These are phyloP conservation scores for Drosophila robusta DNA, from an alignment of 2,888 invertebrate genomes.

Conservation along the genomic window DNA sequence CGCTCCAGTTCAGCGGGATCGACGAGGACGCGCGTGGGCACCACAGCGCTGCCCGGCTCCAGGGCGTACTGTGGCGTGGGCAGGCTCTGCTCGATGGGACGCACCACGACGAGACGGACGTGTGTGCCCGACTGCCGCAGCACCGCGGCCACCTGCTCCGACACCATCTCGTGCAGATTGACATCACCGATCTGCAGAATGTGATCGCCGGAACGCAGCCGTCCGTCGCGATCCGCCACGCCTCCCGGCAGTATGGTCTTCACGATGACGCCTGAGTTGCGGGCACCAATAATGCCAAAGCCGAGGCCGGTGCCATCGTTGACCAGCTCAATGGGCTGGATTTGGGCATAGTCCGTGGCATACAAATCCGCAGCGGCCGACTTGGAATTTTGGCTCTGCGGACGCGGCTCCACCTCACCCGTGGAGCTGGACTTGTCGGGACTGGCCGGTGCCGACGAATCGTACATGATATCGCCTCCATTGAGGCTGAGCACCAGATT, in stretches of 20 bases:
- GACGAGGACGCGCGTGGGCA: conserved; percentile 90
- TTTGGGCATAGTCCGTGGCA: conserved; percentile 97
- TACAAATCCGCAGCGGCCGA: conserved; percentile 89
- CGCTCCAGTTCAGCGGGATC: conserved; percentile 95
- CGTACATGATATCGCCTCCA: conserved; percentile 87
- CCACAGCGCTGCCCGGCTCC: conserved; percentile 87
- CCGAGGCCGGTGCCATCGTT: conserved; percentile 99
- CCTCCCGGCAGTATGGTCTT: conserved; percentile 99
- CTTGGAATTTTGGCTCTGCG: conserved; percentile 87
- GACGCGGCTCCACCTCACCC: conserved; percentile 85
- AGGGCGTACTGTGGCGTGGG: conserved; percentile 84
- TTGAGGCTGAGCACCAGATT: conserved; percentile 89
- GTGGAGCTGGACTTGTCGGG: conserved; percentile 87
- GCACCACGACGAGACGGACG: conserved; percentile 96
- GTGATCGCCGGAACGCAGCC: conserved; percentile 98
- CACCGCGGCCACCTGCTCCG: conserved; percentile 98
- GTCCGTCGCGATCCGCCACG: conserved; percentile 98
- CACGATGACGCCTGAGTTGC: conserved; percentile 99
- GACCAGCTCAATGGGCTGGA: conserved; percentile 98
- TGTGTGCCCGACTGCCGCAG: conserved; percentile 97
- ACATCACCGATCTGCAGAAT: conserved; percentile 98
- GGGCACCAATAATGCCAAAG: conserved; percentile 98
- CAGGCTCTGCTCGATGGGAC: conserved; percentile 92
- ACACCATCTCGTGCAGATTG: conserved; percentile 97
- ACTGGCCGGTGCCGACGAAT: conserved; percentile 85